phyloP scores from a whole-genome alignment of 1,140 invertebrate genomes.

The Platorchestia sp. region DNA sequence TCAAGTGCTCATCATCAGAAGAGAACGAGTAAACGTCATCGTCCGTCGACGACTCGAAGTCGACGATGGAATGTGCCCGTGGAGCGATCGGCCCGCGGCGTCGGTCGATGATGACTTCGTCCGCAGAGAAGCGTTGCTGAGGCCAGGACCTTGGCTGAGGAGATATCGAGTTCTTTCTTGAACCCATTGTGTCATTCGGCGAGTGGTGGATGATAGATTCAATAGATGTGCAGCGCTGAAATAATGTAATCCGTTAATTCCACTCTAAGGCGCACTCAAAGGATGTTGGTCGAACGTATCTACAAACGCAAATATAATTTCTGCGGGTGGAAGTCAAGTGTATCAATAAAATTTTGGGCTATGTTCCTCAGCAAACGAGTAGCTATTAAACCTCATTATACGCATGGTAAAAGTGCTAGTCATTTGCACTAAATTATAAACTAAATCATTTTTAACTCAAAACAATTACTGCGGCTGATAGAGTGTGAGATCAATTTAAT shows the following conservation, averaged over 20 bases:
- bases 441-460: no score
- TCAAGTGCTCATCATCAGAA: conserved; percentile 65
- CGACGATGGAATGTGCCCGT: conserved; percentile 43
- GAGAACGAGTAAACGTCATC: conserved; percentile 66
- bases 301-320: no score
- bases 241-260: not conserved
- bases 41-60: conserved; percentile 64
- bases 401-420: no score
- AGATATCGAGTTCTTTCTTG: conserved; percentile 45
- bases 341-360: no score
- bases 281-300: no score
- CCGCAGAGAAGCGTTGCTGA: conserved; percentile 46
- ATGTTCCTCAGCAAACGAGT: no score
- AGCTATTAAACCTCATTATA: no score
- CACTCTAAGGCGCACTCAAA: no score
- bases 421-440: no score
- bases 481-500: no score
- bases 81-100: not conserved
- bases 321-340: no score
- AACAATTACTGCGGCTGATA: no score
- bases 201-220: conserved; percentile 67
- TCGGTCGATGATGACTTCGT: conserved; percentile 23
- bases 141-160: conserved; percentile 50
- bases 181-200: conserved; percentile 56
- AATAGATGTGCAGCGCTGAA: conserved; percentile 67